Evolutionary conservation across 2,888 invertebrate species (phyloP).

Genomic region (Agrotis puta): DNA sequence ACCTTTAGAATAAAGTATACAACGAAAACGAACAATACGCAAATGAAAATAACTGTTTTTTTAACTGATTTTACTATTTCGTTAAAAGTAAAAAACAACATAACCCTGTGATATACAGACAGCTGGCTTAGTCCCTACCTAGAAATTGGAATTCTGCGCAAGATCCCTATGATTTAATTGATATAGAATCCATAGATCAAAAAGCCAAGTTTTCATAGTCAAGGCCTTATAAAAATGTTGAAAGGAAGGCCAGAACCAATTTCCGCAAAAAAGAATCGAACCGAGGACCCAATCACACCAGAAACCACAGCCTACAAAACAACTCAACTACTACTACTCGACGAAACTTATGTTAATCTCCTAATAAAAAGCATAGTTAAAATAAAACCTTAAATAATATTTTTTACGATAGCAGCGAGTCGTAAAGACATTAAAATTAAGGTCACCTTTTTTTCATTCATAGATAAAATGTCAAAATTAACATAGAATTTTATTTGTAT

Average conservation of each 20-base stretch:
- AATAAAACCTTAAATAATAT: too few relatives aligned
- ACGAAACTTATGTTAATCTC: not conserved
- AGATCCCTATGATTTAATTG: too few relatives aligned
- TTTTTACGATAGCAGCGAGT: too few relatives aligned
- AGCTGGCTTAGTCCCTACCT: not conserved
- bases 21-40: not conserved
- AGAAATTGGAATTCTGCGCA: too few relatives aligned
- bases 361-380: not conserved
- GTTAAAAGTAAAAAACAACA: not conserved
- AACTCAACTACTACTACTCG: not conserved
- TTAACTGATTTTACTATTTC: not conserved
- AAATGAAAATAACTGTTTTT: not conserved
- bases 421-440: too few relatives aligned
- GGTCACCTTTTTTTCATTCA: not conserved
- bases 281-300: not conserved
- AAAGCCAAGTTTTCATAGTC: too few relatives aligned
- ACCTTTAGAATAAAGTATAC: not conserved
- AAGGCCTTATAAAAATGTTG: too few relatives aligned
- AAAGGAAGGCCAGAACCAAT: too few relatives aligned
- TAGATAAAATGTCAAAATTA: slow-evolving; percentile 1
- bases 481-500: too few relatives aligned
- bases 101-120: not conserved
- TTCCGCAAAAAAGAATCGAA: not conserved
- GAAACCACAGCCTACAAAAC: not conserved
- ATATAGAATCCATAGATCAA: too few relatives aligned